Conservation (phyloP, 2,113 vertebrate species). For the Anarrhichthys ocellatus region DNA sequence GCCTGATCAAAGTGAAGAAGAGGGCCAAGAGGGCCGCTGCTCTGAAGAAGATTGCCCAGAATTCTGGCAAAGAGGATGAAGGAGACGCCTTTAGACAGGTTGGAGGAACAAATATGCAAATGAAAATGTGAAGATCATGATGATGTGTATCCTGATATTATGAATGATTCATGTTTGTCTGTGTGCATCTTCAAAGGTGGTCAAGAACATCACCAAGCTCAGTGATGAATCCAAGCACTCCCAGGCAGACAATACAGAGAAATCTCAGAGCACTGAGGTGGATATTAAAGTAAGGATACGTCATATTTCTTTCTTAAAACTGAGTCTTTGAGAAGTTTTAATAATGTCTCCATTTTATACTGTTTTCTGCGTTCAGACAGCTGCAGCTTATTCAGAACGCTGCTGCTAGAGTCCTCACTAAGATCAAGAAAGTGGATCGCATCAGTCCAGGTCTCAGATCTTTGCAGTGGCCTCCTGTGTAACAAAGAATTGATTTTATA, state of each 20-base stretch:
- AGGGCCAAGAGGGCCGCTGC: constrained; percentile 80
- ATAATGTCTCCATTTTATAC: constrained; percentile 53
- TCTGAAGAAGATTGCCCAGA: constrained; percentile 81
- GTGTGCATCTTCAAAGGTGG: constrained; percentile 78
- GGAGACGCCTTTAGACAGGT: constrained; percentile 86
- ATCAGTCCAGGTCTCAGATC: constrained; percentile 73
- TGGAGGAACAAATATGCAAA: constrained; percentile 4
- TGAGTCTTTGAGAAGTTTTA: constrained; percentile 27
- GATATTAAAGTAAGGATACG: constrained; percentile 83
- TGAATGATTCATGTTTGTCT: neutral
- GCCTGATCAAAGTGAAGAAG: constrained; percentile 83
- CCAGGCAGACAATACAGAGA: constrained; percentile 83
- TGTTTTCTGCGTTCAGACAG: constrained; percentile 72
- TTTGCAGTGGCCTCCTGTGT: constrained; percentile 65
- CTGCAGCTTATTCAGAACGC: constrained; percentile 70
- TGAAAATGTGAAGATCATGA: neutral
- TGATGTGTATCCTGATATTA: neutral
- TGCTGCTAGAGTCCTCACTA: constrained; percentile 72
- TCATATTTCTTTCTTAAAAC: neutral
- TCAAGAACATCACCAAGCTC: constrained; percentile 83
- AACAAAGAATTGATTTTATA: constrained; percentile 33
- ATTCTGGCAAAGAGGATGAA: constrained; percentile 82
- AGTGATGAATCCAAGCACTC: constrained; percentile 84
- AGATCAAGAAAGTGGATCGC: constrained; percentile 68
- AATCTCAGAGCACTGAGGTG: constrained; percentile 86